Percentiles rank a stretch among this genome's conserved stretches.
Conservation (phyloP, 2,888 invertebrate genomes). For the Arenicola marina region DNA sequence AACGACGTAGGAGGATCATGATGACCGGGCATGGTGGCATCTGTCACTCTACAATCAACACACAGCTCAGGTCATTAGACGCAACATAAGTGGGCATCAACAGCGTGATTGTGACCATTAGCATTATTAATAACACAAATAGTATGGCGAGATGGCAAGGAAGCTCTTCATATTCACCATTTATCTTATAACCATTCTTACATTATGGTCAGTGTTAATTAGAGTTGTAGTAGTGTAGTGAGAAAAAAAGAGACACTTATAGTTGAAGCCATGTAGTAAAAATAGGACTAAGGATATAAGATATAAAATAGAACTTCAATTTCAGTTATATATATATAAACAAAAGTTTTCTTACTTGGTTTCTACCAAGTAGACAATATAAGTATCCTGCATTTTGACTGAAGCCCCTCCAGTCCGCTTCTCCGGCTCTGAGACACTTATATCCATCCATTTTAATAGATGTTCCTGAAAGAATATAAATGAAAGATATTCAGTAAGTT, state of each 20-base stretch:
- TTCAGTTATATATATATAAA: not conserved
- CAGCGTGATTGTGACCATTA: not conserved
- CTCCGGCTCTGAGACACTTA: conserved; percentile 57
- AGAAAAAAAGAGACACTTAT: too few species aligned
- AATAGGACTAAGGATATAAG: too few species aligned
- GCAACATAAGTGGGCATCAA: not conserved
- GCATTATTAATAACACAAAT: not conserved
- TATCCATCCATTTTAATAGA: conserved; percentile 59
- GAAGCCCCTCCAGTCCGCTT: conserved; percentile 50
- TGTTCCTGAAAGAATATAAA: conserved; percentile 1
- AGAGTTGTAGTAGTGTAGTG: too few species aligned
- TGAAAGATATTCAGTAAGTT: too few species aligned
- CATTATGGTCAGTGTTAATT: too few species aligned
- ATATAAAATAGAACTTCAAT: not conserved
- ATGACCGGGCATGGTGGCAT: conserved; percentile 51
- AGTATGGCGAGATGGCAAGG: not conserved
- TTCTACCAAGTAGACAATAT: conserved; percentile 57
- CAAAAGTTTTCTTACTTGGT: conserved; percentile 46
- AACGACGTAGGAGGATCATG: conserved; percentile 54
- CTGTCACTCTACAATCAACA: conserved; percentile 38
- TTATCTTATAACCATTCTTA: too few species aligned
- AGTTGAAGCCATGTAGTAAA: too few species aligned
- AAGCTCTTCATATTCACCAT: too few species aligned
- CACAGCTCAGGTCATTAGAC: not conserved
- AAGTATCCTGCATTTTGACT: conserved; percentile 56